phyloP scores from a whole-genome alignment of 1,140 invertebrate species.

The Nephila pilipes region DNA sequence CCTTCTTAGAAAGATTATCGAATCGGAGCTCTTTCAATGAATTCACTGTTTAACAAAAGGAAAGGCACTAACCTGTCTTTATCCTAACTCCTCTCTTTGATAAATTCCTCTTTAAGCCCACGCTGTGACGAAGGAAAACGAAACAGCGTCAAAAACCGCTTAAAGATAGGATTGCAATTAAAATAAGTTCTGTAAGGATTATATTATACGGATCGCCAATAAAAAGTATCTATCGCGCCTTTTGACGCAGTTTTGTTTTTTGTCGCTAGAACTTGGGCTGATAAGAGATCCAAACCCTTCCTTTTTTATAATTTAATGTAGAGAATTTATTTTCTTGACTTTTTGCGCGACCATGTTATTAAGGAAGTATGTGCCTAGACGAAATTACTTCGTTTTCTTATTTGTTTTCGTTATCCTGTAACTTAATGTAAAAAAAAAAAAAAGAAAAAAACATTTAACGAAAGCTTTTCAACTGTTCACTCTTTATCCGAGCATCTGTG shows the following conservation, averaged over 20 bases:
- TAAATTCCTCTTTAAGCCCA: no score
- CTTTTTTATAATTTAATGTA: background rate
- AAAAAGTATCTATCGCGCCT: no score
- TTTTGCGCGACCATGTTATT: constrained; percentile 42
- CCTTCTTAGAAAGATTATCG: background rate
- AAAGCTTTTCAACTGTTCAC: constrained; percentile 60
- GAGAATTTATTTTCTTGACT: background rate
- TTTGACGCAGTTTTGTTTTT: no score
- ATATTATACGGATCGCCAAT: no score
- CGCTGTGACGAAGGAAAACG: no score
- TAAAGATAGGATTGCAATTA: no score
- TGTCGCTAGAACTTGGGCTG: background rate
- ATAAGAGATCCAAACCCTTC: background rate
- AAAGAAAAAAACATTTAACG: background rate
- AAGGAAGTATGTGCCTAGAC: constrained; percentile 67
- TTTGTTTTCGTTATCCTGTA: constrained; percentile 36
- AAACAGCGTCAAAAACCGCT: no score
- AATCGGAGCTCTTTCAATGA: constrained; percentile 11
- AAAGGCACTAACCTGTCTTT: constrained; percentile 19
- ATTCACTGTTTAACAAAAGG: constrained; percentile 67
- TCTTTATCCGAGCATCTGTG: constrained; percentile 70
- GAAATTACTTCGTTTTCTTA: constrained; percentile 49
- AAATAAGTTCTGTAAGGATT: no score
- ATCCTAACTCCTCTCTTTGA: no score
- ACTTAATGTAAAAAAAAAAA: constrained; percentile 51